Conservation (phyloP, 2,888 invertebrate genomes). For the Trissolcus japonicus region DNA sequence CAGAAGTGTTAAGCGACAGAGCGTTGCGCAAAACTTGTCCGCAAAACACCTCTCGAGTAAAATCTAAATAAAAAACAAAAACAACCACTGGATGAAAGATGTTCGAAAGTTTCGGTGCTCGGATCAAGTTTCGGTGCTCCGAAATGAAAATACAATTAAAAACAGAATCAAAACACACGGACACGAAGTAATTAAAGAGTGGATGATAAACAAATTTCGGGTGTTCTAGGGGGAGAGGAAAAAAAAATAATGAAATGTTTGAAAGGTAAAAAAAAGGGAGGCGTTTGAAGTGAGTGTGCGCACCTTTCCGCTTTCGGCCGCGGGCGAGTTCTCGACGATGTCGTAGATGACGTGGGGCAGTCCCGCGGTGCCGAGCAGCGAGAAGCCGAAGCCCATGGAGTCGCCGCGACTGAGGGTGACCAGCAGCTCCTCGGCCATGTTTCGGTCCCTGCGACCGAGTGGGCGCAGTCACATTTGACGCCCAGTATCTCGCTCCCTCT, state of each 20-base stretch:
- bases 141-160: not conserved
- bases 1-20: constrained; percentile 7
- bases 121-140: too few species aligned
- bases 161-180: too few species aligned
- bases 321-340: constrained; percentile 94
- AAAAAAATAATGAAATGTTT: not conserved
- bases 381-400: constrained; percentile 93
- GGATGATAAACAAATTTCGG: not conserved
- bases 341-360: constrained; percentile 95
- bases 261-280: constrained; percentile 41
- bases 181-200: too few species aligned
- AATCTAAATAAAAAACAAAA: too few species aligned
- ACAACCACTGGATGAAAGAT: too few species aligned
- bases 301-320: constrained; percentile 90
- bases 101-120: not conserved
- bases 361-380: constrained; percentile 92
- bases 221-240: not conserved
- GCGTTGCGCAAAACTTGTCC: constrained; percentile 10
- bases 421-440: constrained; percentile 92
- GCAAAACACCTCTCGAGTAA: constrained; percentile 11
- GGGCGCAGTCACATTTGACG: constrained; percentile 63
- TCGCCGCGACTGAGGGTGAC: constrained; percentile 92
- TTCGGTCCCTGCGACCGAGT: constrained; percentile 59
- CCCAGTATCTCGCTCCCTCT: not conserved
- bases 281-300: not conserved